phyloP scores from a whole-genome alignment of 2,797 vertebrate genomes.

The Aselliscus stoliczkanus region DNA sequence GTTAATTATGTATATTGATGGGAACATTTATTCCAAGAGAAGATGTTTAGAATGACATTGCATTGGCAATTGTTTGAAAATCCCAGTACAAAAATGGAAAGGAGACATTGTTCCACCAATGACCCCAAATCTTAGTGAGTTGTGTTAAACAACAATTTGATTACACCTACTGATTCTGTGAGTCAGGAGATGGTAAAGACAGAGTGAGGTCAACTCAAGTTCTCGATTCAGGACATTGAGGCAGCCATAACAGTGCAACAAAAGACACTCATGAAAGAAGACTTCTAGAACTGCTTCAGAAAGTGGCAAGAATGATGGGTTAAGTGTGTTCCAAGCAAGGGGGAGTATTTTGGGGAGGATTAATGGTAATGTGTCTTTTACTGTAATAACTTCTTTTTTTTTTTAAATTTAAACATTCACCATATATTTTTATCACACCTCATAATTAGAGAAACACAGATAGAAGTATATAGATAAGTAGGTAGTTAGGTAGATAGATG shows the following conservation, averaged over 20 bases:
- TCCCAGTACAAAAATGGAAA: neutral
- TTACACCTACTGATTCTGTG: neutral
- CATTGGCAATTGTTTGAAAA: neutral
- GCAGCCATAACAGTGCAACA: too few relatives aligned
- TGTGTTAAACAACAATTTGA: neutral
- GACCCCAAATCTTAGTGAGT: neutral
- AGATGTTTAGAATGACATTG: neutral
- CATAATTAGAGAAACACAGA: neutral
- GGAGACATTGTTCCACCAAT: neutral
- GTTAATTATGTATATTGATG: neutral
- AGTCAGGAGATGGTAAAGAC: neutral
- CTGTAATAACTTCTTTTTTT: too few relatives aligned
- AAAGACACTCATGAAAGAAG: too few relatives aligned
- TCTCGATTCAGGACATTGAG: too few relatives aligned
- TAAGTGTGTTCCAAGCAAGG: too few relatives aligned
- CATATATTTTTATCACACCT: too few relatives aligned
- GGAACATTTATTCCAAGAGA: neutral
- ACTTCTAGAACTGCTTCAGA: too few relatives aligned
- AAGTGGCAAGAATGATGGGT: too few relatives aligned
- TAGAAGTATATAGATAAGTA: neutral
- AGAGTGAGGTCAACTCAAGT: neutral
- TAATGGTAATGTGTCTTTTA: too few relatives aligned
- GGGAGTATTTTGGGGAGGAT: too few relatives aligned
- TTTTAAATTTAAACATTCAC: too few relatives aligned
- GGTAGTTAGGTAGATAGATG: neutral